Evolutionary conservation across 2,888 invertebrate species (phyloP).

Genomic region (Trichogramma evanescens): DNA sequence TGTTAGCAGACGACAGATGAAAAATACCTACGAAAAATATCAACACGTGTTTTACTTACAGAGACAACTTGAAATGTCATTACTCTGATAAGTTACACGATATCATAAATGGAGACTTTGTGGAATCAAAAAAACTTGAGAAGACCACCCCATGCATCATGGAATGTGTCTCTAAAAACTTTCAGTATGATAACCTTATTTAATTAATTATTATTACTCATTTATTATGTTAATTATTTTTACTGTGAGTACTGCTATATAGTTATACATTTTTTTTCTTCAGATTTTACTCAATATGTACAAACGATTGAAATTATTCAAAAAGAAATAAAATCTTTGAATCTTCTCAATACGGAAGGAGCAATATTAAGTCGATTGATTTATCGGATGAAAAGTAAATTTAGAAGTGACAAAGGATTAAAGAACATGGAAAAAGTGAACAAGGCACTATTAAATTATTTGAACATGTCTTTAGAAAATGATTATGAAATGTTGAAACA

Average conservation of each 20-base stretch:
- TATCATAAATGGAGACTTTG: slow-evolving; percentile 30
- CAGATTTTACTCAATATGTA: slow-evolving; percentile 30
- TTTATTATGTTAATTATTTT: background rate
- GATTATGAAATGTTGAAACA: slow-evolving; percentile 38
- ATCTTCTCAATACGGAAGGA: slow-evolving; percentile 52
- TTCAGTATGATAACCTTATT: slow-evolving; percentile 20
- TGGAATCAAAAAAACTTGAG: slow-evolving; percentile 37
- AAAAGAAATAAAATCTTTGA: slow-evolving; percentile 40
- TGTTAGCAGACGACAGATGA: too few species aligned
- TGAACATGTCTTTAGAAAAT: slow-evolving; percentile 48
- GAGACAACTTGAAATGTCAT: too few species aligned
- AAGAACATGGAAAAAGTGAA: slow-evolving; percentile 53
- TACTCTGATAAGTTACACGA: too few species aligned
- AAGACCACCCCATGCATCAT: slow-evolving; percentile 34
- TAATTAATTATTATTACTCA: background rate
- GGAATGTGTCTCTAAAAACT: slow-evolving; percentile 24
- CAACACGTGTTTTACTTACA: too few species aligned
- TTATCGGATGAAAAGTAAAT: slow-evolving; percentile 56
- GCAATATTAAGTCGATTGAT: slow-evolving; percentile 53
- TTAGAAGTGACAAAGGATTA: slow-evolving; percentile 55
- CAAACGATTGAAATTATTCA: slow-evolving; percentile 24
- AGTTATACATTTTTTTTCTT: slow-evolving; percentile 6
- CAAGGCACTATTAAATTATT: slow-evolving; percentile 51
- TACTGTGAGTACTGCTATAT: too few species aligned
- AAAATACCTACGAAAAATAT: too few species aligned